Conservation (phyloP, 2,888 invertebrate species). For the Apodemia hepburni region DNA sequence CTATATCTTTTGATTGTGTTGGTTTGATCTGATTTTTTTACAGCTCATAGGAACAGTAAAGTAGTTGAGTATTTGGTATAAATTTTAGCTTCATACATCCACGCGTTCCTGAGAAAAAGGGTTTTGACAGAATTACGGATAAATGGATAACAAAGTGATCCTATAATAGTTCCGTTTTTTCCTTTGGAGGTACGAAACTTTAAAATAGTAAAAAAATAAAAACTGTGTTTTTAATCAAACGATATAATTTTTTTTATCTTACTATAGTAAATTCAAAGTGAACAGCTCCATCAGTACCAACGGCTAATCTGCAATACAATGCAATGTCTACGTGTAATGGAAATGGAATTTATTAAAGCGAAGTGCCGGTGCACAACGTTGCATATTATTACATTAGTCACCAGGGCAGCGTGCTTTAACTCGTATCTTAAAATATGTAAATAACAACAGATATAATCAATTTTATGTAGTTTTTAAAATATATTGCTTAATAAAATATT, state of each 20-base stretch:
- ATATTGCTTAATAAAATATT: not conserved
- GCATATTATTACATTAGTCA: conserved; percentile 21
- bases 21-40: too few relatives aligned
- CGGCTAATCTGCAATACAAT: conserved; percentile 15
- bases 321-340: conserved; percentile 32
- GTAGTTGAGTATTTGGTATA: too few relatives aligned
- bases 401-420: conserved; percentile 17
- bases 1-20: too few relatives aligned
- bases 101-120: too few relatives aligned
- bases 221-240: not conserved
- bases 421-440: conserved; percentile 16
- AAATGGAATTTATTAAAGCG: conserved; percentile 47
- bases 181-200: too few relatives aligned
- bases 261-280: not conserved
- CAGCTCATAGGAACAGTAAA: too few relatives aligned
- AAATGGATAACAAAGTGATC: too few relatives aligned
- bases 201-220: too few relatives aligned
- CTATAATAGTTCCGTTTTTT: too few relatives aligned
- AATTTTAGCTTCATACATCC: too few relatives aligned
- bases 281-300: not conserved
- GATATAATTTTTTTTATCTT: not conserved
- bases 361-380: conserved; percentile 15
- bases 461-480: conserved; percentile 11
- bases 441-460: conserved; percentile 12
- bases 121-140: too few relatives aligned